Percentiles rank a stretch among this genome's conserved stretches.
These are phyloP conservation scores for Otus sunia DNA, from an alignment of 2,113 vertebrate species.

Conservation along the genomic window DNA sequence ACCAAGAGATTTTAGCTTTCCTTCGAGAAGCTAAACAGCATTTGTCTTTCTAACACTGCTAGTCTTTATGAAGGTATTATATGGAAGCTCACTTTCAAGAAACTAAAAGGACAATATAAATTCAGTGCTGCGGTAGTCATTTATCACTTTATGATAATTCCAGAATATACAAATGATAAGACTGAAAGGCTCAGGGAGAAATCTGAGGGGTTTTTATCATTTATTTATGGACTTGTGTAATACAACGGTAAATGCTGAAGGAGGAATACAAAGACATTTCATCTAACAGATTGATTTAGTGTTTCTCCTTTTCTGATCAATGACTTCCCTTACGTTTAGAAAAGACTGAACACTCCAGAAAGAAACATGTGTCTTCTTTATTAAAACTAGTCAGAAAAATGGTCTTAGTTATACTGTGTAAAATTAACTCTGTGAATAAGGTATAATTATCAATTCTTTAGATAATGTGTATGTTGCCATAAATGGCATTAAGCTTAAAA, in stretches of 20 bases:
- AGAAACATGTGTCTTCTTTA: background rate
- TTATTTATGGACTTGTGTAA: slow-evolving; percentile 35
- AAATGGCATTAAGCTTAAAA: background rate
- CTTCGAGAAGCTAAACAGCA: background rate
- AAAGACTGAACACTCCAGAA: background rate
- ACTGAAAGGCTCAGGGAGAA: background rate
- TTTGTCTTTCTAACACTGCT: background rate
- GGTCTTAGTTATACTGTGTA: background rate
- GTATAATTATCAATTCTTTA: background rate
- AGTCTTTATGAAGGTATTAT: background rate
- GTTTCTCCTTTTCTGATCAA: background rate
- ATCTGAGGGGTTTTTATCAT: background rate
- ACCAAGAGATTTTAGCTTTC: background rate
- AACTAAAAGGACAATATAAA: slow-evolving; percentile 16
- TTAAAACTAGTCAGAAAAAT: background rate
- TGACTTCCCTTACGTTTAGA: background rate
- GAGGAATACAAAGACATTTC: slow-evolving; percentile 14
- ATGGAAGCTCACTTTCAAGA: background rate
- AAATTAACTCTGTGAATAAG: background rate
- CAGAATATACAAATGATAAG: slow-evolving; percentile 27
- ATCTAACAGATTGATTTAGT: slow-evolving; percentile 11
- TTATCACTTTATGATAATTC: slow-evolving; percentile 29
- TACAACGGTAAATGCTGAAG: background rate
- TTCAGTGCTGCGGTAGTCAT: background rate
- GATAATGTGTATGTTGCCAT: background rate